Evolutionary conservation across 2,888 invertebrate genomes (phyloP), one percentile per base, ranked within the genome.

Genomic region (Campoplex nolae): DNA sequence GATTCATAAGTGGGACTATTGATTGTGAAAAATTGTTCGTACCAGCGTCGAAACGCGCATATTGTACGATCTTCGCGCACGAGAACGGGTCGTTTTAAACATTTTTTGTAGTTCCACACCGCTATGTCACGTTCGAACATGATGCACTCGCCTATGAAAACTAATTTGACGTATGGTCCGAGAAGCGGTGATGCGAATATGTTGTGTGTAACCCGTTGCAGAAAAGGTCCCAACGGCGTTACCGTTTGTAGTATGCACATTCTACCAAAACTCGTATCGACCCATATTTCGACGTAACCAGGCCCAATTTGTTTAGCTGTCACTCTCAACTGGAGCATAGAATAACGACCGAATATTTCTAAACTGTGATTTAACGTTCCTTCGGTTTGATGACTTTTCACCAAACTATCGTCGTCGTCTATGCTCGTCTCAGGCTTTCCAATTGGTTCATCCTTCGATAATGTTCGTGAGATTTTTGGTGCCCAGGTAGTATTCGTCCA

Each of bases 71-170:
- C 98, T 81, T 97, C 97, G 87, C 96, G 96, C 0, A 97, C 97
- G 85, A 98, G 95, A 0, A 97, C 92, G 0, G 98, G 98, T 0
- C 96, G 96, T 54, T 95, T 95, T 0, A 96, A 95, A 93, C 96
- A 98, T 13, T 95, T 95, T 92, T 98, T 98, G 94, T 97, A 97
- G 93, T 98, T 98, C 98, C 98, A 98, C 6, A 98, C 96, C 87
- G 95, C 95, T 0, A 98, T 96, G 93, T 98, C 98, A 0, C 98
- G 95, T 93, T 98, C 97, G 90, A 98, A 96, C 97, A 97, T 97
- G 28, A 96, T 93, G 9, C 96, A 96, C 94, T 98, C 98, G 0
- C 96, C 96, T 0, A 95, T 93, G 2, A 98, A 95, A 23, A 97
- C 94, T 18, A 97, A 93, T 76, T 96, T 96, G 0, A 96, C 96